These are phyloP conservation scores for Daubentonia madagascariensis DNA, from an alignment of 2,113 vertebrate genomes.

Conservation along the genomic window DNA sequence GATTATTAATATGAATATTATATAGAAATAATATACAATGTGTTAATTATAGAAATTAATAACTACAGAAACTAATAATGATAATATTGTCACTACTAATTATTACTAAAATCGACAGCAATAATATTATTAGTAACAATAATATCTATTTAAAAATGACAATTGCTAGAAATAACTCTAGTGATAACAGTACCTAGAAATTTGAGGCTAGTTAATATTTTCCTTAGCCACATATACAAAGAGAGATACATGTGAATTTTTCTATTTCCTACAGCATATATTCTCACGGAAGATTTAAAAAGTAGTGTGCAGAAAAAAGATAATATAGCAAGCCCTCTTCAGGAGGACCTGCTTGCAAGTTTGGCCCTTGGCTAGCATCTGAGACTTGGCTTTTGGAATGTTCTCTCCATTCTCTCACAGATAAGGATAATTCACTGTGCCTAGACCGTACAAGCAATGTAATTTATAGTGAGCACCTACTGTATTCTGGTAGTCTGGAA, in stretches of 20 bases:
- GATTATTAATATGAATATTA: neutral
- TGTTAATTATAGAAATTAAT: neutral
- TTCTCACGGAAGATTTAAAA: neutral
- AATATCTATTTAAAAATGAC: neutral
- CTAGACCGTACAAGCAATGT: neutral
- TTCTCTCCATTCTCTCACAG: neutral
- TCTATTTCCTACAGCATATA: neutral
- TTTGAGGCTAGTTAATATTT: neutral
- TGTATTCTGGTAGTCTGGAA: neutral
- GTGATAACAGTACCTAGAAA: neutral
- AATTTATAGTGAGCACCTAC: neutral
- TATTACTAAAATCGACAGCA: neutral
- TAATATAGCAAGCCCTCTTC: neutral
- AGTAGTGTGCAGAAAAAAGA: neutral
- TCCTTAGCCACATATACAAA: neutral
- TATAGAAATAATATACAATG: neutral
- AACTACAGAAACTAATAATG: neutral
- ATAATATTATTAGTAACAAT: neutral
- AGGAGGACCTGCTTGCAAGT: neutral
- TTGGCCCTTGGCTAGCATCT: neutral
- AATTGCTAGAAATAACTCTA: slow-evolving; percentile 13
- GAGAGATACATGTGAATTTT: neutral
- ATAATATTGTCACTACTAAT: neutral
- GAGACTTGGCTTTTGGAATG: slow-evolving; percentile 16
- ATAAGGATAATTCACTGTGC: neutral